Conservation (phyloP, 30 jellyfish, hydroid and myxozoan species). For the Catostylus mosaicus region DNA sequence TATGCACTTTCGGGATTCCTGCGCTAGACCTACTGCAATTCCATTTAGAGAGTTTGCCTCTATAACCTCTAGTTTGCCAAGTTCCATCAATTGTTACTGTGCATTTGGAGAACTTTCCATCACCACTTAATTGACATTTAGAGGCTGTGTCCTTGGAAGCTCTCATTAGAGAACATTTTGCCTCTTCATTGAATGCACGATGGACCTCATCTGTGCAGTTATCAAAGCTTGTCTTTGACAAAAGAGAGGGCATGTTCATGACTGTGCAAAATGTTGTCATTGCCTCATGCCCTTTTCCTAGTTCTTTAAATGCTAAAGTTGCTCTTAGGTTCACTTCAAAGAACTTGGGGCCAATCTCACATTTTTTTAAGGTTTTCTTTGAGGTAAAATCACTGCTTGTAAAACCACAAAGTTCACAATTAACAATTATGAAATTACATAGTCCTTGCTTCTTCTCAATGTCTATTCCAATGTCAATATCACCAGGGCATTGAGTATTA, state of each 20-base stretch:
- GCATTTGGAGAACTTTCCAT: neutral
- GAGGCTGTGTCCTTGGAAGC: neutral
- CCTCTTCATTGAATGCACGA: neutral
- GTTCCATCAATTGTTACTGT: neutral
- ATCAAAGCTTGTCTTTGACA: slow-evolving; percentile 1
- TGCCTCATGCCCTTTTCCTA: too few relatives aligned
- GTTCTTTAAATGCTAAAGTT: too few relatives aligned
- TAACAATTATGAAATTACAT: neutral
- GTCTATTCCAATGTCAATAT: too few relatives aligned
- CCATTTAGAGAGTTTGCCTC: neutral
- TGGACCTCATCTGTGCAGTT: neutral
- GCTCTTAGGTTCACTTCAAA: too few relatives aligned
- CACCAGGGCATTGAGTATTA: too few relatives aligned
- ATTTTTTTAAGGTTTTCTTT: too few relatives aligned
- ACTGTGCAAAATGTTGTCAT: neutral
- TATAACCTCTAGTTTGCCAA: slow-evolving; percentile 10
- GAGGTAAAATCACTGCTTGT: neutral
- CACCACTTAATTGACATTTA: neutral
- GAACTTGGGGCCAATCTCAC: too few relatives aligned
- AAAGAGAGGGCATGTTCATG: neutral
- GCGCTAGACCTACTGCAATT: neutral
- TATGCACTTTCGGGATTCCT: too few relatives aligned
- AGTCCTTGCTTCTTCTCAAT: neutral
- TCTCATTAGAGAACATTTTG: neutral
- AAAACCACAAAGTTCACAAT: neutral